Percentiles rank a stretch among this genome's conserved stretches.
Evolutionary conservation across 1,140 invertebrate genomes (phyloP).

Genomic region (Zaprionus camerounensis): DNA sequence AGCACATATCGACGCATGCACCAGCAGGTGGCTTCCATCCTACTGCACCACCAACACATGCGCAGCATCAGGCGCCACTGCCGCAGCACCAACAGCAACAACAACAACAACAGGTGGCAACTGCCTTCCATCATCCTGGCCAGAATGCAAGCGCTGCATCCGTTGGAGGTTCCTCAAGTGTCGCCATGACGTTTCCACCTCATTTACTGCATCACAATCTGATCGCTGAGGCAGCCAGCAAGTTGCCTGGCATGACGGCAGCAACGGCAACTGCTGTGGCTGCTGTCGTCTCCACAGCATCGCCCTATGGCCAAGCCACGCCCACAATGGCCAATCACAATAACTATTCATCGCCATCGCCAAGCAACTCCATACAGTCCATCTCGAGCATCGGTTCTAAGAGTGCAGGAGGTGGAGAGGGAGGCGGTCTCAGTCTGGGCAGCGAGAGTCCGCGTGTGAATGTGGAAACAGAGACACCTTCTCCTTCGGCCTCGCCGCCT

Average conservation of each 20-base stretch:
- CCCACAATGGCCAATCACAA: conserved; percentile 39
- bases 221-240: conserved; percentile 79
- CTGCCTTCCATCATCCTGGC: conserved; percentile 69
- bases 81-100: conserved; percentile 43
- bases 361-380: conserved; percentile 80
- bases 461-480: conserved; percentile 76
- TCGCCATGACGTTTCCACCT: conserved; percentile 86
- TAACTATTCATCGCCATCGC: conserved; percentile 80
- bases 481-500: conserved; percentile 75
- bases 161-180: conserved; percentile 6
- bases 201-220: conserved; percentile 85
- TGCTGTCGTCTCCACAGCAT: conserved; percentile 60
- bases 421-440: conserved; percentile 57
- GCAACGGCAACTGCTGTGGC: conserved; percentile 65
- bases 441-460: conserved; percentile 75
- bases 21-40: conserved; percentile 42
- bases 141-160: conserved; percentile 53
- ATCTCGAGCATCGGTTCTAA: conserved; percentile 80
- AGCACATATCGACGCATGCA: conserved; percentile 82
- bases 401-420: conserved; percentile 35
- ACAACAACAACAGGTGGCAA: conserved; percentile 20
- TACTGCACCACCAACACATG: conserved; percentile 32
- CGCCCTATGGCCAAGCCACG: conserved; percentile 38
- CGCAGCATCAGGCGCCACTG: conserved; percentile 50
- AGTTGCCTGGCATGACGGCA: conserved; percentile 69